Evolutionary conservation across 2,113 vertebrate genomes (phyloP), one percentile per base, ranked within the genome.

Genomic region (Anoura caudifer): DNA sequence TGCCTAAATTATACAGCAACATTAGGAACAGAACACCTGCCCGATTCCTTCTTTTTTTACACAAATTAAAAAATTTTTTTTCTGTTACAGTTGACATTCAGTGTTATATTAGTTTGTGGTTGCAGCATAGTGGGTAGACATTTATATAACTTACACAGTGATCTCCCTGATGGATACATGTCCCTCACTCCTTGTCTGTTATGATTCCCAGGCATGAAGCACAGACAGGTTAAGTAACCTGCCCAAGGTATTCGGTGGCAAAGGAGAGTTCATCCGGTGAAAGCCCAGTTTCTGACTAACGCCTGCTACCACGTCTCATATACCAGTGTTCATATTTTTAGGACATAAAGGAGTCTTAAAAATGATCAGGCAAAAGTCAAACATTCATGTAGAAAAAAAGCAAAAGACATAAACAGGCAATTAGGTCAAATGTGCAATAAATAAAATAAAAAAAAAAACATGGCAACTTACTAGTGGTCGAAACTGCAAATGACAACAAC

Each of bases 11-110:
- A 13, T 1, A 45, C 47, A 50, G 28, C 31, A 76, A 26, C 36
- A 0, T 5, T 75, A 36, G 7, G 54, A 41, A 17, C 3, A 79
- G n/a, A 43, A n/a, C 19, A 14, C n/a, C 2, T 3, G 0, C n/a
- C 33, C n/a, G 17, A 4, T 14, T 70, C 43, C 54, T 80, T 16
- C 15, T 20, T 56, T 45, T 45, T 52, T 82, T 26, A 9, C 28
- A 33, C 33, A 22, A 28, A 26, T 59, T 56, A 11, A 56, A 56
- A 56, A 56, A 52, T 1, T 5, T 52, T 59, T 61, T 56, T 61
- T 61, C 59, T 28, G 11, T 43, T 43, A 20, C 9, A 33, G 16
- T 31, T 33, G 56, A 45, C 38, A 83, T 45, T 63, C 28, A 43
- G 43, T 41, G 45, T 45, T 63, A 45, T 33, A 45, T 82, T 63